phyloP scores from a whole-genome alignment of 2,113 vertebrate genomes.

The Etia nguti region DNA sequence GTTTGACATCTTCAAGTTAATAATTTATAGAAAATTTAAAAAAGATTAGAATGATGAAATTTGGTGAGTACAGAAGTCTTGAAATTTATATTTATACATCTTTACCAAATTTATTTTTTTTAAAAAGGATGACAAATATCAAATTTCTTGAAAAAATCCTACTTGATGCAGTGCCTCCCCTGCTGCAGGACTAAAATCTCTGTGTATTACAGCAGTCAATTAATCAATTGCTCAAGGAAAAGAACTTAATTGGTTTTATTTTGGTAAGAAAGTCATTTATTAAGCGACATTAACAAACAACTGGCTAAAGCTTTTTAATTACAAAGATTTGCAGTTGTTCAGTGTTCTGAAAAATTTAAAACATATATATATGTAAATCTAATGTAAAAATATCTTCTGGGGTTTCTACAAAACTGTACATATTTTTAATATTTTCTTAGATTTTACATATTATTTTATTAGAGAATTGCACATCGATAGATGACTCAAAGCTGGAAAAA shows the following conservation, averaged over 20 bases:
- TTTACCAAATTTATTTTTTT: neutral
- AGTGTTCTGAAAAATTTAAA: neutral
- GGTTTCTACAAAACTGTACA: neutral
- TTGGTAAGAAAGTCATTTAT: neutral
- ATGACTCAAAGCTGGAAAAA: accelerated
- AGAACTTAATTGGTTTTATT: neutral
- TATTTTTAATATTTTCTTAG: neutral
- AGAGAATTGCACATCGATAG: neutral
- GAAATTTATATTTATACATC: accelerated
- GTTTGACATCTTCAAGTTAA: neutral
- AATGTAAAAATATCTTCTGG: neutral
- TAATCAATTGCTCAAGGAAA: neutral
- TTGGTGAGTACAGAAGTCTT: neutral
- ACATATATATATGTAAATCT: neutral
- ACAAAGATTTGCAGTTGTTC: neutral
- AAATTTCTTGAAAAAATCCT: neutral
- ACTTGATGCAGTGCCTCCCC: neutral
- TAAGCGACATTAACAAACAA: neutral
- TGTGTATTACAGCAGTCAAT: neutral
- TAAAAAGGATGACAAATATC: neutral
- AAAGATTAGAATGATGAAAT: neutral
- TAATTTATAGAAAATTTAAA: accelerated
- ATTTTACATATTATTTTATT: neutral
- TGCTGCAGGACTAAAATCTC: neutral
- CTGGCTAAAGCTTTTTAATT: neutral